A percentile compares a stretch with the other conserved stretches of the same genome.
phyloP scores from a whole-genome alignment of 2,797 vertebrate species.

The Podarcis lilfordi region DNA sequence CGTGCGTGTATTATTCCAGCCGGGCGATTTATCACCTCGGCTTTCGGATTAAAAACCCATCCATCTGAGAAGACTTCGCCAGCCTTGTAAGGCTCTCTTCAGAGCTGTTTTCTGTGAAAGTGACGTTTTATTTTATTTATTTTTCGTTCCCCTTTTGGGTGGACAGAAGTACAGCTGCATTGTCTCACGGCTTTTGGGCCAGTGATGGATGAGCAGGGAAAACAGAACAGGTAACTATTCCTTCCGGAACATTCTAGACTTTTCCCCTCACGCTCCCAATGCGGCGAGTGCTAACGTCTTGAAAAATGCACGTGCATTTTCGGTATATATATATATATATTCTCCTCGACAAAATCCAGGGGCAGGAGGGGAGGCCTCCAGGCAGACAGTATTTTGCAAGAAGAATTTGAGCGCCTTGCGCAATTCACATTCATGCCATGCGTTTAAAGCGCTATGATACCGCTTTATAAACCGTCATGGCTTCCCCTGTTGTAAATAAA shows the following conservation, averaged over 20 bases:
- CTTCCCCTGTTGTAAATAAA: too few species aligned
- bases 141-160: background rate
- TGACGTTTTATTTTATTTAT: conserved; percentile 16
- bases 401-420: too few species aligned
- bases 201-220: conserved; percentile 49
- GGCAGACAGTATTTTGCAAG: too few species aligned
- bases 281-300: background rate
- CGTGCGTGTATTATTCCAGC: conserved; percentile 23
- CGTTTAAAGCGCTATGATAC: too few species aligned
- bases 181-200: conserved; percentile 39
- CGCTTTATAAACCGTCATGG: too few species aligned
- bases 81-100: conserved; percentile 70
- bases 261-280: too few species aligned
- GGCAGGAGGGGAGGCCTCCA: too few species aligned
- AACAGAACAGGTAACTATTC: background rate
- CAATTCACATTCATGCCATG: too few species aligned
- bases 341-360: too few species aligned
- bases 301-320: background rate
- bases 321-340: too few species aligned
- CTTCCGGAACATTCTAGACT: conserved; percentile 30
- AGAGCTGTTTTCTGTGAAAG: conserved; percentile 49
- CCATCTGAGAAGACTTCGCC: conserved; percentile 52
- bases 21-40: conserved; percentile 62
- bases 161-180: conserved; percentile 49
- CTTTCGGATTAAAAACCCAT: conserved; percentile 70